A percentile compares a stretch with the other conserved stretches of the same genome.
Evolutionary conservation across 2,113 vertebrate species (phyloP).

Genomic region (Sebastes fasciatus): DNA sequence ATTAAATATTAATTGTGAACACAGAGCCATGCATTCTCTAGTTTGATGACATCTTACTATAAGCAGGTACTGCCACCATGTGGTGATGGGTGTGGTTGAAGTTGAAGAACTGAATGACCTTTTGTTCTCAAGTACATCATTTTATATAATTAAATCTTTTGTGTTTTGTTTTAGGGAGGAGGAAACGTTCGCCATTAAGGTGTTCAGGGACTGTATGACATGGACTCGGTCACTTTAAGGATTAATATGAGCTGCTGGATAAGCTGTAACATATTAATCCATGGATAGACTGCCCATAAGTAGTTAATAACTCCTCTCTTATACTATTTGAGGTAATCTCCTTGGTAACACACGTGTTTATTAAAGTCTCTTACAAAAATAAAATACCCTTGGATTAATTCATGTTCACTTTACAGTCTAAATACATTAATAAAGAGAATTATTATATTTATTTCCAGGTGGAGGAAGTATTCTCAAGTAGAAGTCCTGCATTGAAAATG

Average conservation of each 20-base stretch:
- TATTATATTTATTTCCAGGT: no score
- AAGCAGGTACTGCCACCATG: constrained; percentile 54
- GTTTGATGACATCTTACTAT: not conserved
- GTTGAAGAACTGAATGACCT: not conserved
- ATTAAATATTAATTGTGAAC: not conserved
- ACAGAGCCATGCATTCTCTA: not conserved
- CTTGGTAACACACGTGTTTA: not conserved
- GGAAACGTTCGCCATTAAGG: not conserved
- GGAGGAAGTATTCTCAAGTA: not conserved
- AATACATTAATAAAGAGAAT: not conserved
- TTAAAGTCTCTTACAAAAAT: no score
- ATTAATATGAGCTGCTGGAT: constrained; percentile 28
- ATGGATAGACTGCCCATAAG: not conserved
- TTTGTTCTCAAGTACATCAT: not conserved
- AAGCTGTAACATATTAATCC: constrained; percentile 30
- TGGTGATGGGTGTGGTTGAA: not conserved
- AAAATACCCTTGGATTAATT: not conserved
- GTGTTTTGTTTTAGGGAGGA: not conserved
- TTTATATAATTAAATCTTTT: not conserved
- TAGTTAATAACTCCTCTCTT: not conserved
- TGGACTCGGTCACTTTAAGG: constrained; percentile 7
- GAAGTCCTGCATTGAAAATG: no score
- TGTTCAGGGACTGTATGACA: not conserved
- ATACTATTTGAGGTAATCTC: not conserved
- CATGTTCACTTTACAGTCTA: not conserved